These are phyloP conservation scores for Sarcophaga bullata DNA, from an alignment of 1,140 invertebrate genomes.

Conservation along the genomic window DNA sequence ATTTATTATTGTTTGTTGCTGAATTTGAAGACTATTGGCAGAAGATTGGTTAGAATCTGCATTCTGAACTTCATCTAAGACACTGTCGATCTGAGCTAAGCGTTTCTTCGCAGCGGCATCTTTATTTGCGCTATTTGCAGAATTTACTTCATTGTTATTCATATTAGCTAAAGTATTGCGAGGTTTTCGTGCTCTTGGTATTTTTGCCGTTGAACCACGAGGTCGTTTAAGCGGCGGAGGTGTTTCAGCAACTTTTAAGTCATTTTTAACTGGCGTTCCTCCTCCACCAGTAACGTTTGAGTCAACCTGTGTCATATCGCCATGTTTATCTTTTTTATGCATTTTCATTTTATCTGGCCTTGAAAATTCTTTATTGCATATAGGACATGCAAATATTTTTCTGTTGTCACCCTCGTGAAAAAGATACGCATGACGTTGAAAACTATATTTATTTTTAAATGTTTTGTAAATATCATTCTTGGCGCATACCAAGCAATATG, in stretches of 20 bases:
- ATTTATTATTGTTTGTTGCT: conserved; percentile 39
- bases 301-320: conserved; percentile 54
- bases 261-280: conserved; percentile 47
- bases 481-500: conserved; percentile 90
- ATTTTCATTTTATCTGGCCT: conserved; percentile 94
- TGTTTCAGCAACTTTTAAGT: conserved; percentile 31
- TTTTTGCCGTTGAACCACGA: conserved; percentile 49
- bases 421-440: conserved; percentile 90
- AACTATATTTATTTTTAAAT: conserved; percentile 94
- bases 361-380: conserved; percentile 90
- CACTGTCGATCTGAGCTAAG: conserved; percentile 60
- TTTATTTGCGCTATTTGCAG: conserved; percentile 37
- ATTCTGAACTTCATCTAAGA: conserved; percentile 61
- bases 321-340: conserved; percentile 90
- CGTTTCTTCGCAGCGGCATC: conserved; percentile 56
- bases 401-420: conserved; percentile 91
- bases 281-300: neutral
- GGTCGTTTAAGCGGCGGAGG: conserved; percentile 52
- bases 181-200: conserved; percentile 55
- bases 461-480: conserved; percentile 90
- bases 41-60: conserved; percentile 48
- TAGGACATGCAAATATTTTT: conserved; percentile 91
- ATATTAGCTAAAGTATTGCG: conserved; percentile 47
- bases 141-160: neutral
- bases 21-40: conserved; percentile 46